Evolutionary conservation across 2,888 invertebrate genomes (phyloP), one percentile per base, ranked within the genome.

Genomic region (Andrena bucephala): DNA sequence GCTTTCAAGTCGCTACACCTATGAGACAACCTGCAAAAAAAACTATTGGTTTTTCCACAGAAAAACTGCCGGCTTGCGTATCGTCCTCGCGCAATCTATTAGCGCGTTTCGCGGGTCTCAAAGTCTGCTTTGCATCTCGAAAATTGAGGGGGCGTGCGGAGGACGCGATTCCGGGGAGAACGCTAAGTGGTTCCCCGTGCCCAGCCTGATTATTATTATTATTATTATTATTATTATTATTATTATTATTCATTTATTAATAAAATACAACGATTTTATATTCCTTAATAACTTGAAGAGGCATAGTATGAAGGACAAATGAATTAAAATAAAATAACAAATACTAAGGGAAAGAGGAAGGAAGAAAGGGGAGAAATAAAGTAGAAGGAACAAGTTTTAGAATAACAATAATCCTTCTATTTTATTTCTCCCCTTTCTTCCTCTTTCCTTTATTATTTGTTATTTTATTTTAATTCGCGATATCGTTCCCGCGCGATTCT

Each of bases 401-500:
- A 36, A 36, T 36, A 36, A 36, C 36, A 36, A 36, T 36, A 36
- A 36, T 57, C 10, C 42, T 42, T 13, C 42, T 3, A 4, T 54
- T 68, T 8, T 16, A 13, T 24, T 5, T 27, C 7, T 27, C 27
- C 0, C 13, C 31, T 36, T n/a, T 33, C 33, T 67, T 31, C 24
- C 33, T 13, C 52, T 33, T 33, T 16, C n/a, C 50, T 67, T 50
- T 50, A 52, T 5, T 52, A 31, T 52, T 31, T 7, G 20, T 8
- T 52, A 2, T 20, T 52, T 7, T n/a, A 6, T 52, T 52, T 52
- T 20, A 8, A 16, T n/a, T 7, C 20, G 59, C 10, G 31, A 67
- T 50, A 67, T 67, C 48, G n/a, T 67, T 67, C 67, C 50, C 74
- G 67, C 50, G 74, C 36, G 24, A 77, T 71, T 27, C 20, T 33